A percentile compares a stretch with the other conserved stretches of the same genome.
phyloP scores from a whole-genome alignment of 2,888 invertebrate species.

The Andricus curvator region DNA sequence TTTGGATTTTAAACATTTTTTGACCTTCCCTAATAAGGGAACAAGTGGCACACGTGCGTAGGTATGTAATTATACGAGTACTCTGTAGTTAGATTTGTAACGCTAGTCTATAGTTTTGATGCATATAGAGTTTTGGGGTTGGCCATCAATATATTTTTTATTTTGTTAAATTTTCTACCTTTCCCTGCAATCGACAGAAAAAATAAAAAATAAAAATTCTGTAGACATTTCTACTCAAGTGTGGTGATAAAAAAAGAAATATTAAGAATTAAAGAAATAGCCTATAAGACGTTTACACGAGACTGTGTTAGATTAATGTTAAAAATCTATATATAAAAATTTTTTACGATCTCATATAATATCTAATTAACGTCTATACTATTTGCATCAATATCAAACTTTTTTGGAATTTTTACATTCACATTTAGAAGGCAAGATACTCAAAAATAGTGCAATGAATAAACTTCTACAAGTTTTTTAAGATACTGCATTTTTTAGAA shows the following conservation, averaged over 20 bases:
- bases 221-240: constrained; percentile 40
- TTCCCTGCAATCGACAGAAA: background rate
- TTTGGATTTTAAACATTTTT: background rate
- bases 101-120: background rate
- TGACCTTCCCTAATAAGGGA: background rate
- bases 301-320: constrained; percentile 37
- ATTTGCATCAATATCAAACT: constrained; percentile 31
- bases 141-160: background rate
- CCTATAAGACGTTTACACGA: constrained; percentile 25
- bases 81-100: constrained; percentile 24
- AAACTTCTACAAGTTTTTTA: constrained; percentile 49
- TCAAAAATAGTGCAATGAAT: constrained; percentile 28
- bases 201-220: background rate
- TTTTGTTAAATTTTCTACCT: background rate
- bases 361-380: constrained; percentile 20
- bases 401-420: constrained; percentile 25
- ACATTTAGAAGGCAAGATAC: constrained; percentile 4
- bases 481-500: constrained; percentile 26
- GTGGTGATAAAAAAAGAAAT: constrained; percentile 29
- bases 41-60: background rate
- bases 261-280: constrained; percentile 46
- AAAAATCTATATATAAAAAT: constrained; percentile 29
- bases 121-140: background rate
- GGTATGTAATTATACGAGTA: constrained; percentile 1
- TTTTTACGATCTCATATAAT: constrained; percentile 36